Conservation (phyloP, 2,797 vertebrate genomes). For the Remorina albescens region DNA sequence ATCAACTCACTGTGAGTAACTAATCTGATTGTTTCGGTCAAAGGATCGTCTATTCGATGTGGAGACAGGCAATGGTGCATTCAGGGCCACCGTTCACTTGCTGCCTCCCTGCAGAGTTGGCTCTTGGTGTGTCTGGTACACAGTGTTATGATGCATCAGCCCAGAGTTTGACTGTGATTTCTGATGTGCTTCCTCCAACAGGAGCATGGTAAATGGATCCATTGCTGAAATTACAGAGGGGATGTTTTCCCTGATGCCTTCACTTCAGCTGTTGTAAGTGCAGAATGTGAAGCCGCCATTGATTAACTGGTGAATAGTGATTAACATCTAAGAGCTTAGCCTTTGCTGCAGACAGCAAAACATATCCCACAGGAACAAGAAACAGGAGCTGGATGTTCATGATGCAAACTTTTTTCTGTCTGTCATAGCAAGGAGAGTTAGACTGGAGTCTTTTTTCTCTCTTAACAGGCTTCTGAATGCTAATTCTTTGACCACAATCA, state of each 20-base stretch:
- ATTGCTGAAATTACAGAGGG: constrained; percentile 94
- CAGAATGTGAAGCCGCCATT: neutral
- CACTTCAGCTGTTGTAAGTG: constrained; percentile 95
- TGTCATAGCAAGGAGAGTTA: accelerated
- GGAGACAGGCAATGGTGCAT: neutral
- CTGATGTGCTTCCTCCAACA: constrained; percentile 66
- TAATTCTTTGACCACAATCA: constrained; percentile 93
- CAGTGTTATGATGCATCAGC: constrained; percentile 24
- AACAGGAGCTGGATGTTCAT: neutral
- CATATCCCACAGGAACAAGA: neutral
- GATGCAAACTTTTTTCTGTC: neutral
- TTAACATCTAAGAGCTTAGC: neutral
- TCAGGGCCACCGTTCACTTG: constrained; percentile 11
- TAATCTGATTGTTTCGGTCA: neutral
- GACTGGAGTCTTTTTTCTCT: neutral
- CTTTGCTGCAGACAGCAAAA: neutral
- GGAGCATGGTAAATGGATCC: constrained; percentile 96
- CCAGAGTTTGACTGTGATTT: constrained; percentile 32
- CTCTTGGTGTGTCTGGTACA: constrained; percentile 21
- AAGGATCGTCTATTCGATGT: neutral
- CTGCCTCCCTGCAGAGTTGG: constrained; percentile 33
- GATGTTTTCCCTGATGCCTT: constrained; percentile 96
- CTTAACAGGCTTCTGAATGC: constrained; percentile 92
- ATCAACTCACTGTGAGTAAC: constrained; percentile 94
- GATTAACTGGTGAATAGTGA: constrained; percentile 1